Base-by-base conservation (phyloP, 1,140 invertebrate species). In the Branchinecta lindahli region DNA sequence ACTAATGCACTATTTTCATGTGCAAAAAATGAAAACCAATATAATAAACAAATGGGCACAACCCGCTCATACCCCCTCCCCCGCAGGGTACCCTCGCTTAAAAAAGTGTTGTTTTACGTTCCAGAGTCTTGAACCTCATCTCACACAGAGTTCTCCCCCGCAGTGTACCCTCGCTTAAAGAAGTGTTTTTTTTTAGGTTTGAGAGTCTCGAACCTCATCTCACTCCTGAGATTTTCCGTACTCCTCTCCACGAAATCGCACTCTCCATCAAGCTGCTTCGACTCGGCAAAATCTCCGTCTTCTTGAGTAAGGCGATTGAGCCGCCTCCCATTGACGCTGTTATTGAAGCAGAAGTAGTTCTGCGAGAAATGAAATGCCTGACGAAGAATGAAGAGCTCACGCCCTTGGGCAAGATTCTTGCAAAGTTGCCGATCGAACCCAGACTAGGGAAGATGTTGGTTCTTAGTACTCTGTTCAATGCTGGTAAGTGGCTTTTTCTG, bases 391-490 rank as follows among this genome's bases (percentile, higher is more conserved):
- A 95, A 76, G 88, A 92, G 69, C 78, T 98, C 44, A 94, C 94
- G 0, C 90, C 93, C 0, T 81, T 96, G 1, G 94, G 94, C 0
- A 86, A 87, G 72, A 94, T 96, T 72, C 81, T 98, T n/a, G 94
- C 93, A 0, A 88, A 91, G 72, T 79, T 96, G 74, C 92, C 94
- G 0, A 88, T 96, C 69, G 94, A 96, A 76, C 94, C 94, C 0
- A 84, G 92, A 44, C 82, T 96, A 7, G 94, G 94, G 2, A 96
- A 95, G 81, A 96, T 96, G 93, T 88, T 96, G 84, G 86, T 97
- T 21, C 81, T 96, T 21, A 92, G 90, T 0, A 86, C 86, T 33
- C 86, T 95, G 6, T 61, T 61, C 52, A 61, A 61, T 20, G 52
- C 52, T 1, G 52, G 52, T 61, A 20, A 61, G 52, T 61, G 33